phyloP scores from a whole-genome alignment of 2,113 vertebrate species.

The Coryphaenoides rupestris region DNA sequence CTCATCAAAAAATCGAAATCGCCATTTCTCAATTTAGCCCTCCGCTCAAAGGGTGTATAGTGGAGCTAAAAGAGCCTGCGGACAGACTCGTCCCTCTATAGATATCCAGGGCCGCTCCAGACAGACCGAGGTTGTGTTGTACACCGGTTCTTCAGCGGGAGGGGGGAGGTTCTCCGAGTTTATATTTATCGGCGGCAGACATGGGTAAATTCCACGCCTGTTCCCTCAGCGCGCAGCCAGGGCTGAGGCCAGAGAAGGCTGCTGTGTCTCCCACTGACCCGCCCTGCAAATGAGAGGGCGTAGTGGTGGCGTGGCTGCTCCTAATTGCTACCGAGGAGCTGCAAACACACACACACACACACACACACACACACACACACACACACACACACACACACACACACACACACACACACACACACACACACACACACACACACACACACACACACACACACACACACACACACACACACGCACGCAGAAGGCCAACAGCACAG shows the following conservation, averaged over 20 bases:
- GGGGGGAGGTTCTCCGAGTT: no score
- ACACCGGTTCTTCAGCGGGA: slow-evolving; percentile 56
- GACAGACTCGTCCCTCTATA: slow-evolving; percentile 30
- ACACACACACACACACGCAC: slow-evolving; percentile 17
- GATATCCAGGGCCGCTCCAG: slow-evolving; percentile 38
- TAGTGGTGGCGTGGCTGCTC: slow-evolving; percentile 61
- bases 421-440: slow-evolving; percentile 18
- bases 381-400: no score
- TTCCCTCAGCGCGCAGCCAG: slow-evolving; percentile 47
- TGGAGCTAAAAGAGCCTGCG: slow-evolving; percentile 22
- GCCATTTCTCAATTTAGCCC: slow-evolving; percentile 20
- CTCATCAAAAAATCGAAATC: slow-evolving; percentile 29
- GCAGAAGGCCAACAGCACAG: slow-evolving; percentile 34
- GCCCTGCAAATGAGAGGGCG: slow-evolving; percentile 79
- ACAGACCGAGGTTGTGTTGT: slow-evolving; percentile 46
- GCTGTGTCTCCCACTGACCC: slow-evolving; percentile 68
- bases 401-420: no score
- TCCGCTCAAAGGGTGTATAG: slow-evolving; percentile 24
- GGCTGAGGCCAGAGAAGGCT: slow-evolving; percentile 58
- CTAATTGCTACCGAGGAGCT: slow-evolving; percentile 75
- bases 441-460: no score
- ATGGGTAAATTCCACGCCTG: slow-evolving; percentile 59
- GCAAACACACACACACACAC: slow-evolving; percentile 36
- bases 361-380: no score
- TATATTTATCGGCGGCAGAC: slow-evolving; percentile 70